These are phyloP conservation scores for Oxyteleia sp. DNA, from an alignment of 2,888 invertebrate genomes.

Conservation along the genomic window DNA sequence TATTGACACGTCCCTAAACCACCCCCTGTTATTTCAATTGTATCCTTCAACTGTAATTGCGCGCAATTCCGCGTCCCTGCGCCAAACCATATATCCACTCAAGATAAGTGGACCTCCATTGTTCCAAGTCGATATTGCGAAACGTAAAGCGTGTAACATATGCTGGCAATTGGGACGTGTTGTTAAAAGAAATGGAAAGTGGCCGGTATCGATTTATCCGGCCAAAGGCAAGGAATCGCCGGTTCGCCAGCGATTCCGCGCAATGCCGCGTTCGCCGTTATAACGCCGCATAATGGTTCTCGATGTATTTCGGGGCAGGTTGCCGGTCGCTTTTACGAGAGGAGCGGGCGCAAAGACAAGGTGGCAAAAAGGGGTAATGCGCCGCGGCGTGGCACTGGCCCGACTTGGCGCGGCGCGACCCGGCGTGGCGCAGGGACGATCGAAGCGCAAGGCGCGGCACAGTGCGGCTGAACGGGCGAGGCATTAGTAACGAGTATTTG, in stretches of 20 bases:
- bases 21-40: constrained; percentile 40
- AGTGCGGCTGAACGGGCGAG: constrained; percentile 79
- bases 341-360: constrained; percentile 66
- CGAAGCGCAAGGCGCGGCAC: constrained; percentile 67
- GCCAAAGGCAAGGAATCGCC: background rate
- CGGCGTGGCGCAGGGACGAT: constrained; percentile 47
- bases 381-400: constrained; percentile 24
- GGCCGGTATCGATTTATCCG: constrained; percentile 27
- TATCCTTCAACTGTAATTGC: constrained; percentile 52
- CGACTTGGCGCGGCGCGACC: constrained; percentile 41
- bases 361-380: constrained; percentile 49
- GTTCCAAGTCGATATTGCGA: constrained; percentile 48
- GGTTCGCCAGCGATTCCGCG: constrained; percentile 11
- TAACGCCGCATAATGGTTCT: constrained; percentile 80
- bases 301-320: constrained; percentile 80
- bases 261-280: constrained; percentile 60
- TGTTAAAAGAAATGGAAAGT: constrained; percentile 51
- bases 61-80: constrained; percentile 29
- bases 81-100: constrained; percentile 58
- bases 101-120: constrained; percentile 58
- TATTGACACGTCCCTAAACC: constrained; percentile 33
- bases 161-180: constrained; percentile 28
- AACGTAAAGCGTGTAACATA: constrained; percentile 58
- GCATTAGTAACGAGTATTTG: constrained; percentile 87
- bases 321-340: constrained; percentile 24